Evolutionary conservation across 2,113 vertebrate species (phyloP).

Genomic region (Crotalus viridis): DNA sequence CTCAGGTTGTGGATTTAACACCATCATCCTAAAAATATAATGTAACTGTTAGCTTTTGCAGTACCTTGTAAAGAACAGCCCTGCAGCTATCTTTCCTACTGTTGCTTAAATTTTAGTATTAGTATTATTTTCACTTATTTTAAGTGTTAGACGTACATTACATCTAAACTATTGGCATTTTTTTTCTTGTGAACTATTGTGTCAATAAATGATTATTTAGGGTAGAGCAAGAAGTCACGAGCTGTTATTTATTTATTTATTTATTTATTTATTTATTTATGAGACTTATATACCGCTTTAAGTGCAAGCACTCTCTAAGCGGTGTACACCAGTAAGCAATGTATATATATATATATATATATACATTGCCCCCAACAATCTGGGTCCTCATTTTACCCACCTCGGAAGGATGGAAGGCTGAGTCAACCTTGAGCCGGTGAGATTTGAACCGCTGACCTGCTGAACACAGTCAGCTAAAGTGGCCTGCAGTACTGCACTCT

Average conservation of each 20-base stretch:
- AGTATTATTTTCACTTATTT: background rate
- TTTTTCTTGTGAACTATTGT: background rate
- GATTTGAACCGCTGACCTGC: too few relatives aligned
- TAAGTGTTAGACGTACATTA: background rate
- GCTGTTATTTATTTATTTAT: background rate
- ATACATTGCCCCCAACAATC: too few relatives aligned
- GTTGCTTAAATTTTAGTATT: background rate
- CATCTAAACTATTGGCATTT: background rate
- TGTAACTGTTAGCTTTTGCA: background rate
- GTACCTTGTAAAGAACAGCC: slow-evolving; percentile 6
- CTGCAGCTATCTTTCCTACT: slow-evolving; percentile 16
- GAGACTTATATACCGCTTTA: too few relatives aligned
- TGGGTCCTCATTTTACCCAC: too few relatives aligned
- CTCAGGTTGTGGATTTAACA: slow-evolving; percentile 11
- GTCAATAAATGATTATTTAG: background rate
- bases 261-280: too few relatives aligned
- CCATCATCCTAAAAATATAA: background rate
- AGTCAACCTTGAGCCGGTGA: too few relatives aligned
- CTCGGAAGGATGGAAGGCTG: too few relatives aligned
- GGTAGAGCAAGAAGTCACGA: background rate
- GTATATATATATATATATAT: too few relatives aligned
- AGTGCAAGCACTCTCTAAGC: too few relatives aligned
- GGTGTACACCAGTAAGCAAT: too few relatives aligned
- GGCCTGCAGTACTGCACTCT: too few relatives aligned
- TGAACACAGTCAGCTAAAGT: too few relatives aligned